Evolutionary conservation across 92 coral and sea anemone genomes (phyloP), one percentile per base, ranked within the genome.

Genomic region (Desmophyllum pertusum): DNA sequence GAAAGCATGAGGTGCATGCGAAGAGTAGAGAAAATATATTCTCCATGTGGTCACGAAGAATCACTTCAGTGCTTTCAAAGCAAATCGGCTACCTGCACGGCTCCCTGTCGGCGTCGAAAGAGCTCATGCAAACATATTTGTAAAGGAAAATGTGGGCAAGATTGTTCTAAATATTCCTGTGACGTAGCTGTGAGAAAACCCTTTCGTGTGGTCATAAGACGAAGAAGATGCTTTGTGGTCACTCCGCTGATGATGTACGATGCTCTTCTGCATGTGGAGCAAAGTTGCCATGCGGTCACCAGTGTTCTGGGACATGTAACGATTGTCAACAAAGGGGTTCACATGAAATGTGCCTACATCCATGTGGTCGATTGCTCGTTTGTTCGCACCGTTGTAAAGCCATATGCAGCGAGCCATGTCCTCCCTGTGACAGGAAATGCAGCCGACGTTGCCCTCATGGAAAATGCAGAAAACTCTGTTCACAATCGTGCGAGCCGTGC

Each of bases 321-420:
- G 70, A 43, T 2, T 93, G 97, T 55, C 85, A 72, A 3, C 50
- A 81, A 68, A 83, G 87, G 10, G 89, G 79, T 15, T 61, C 57
- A 5, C 97, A 93, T 69, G 77, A 84, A 33, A 35, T 55, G 6
- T 94, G 98, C 81, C 65, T 51, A 42, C 68, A 70, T 2, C 93
- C 89, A 27, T 94, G 98, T 68, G 76, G 69, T 53, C 87, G 95
- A 3, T 70, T 63, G 6, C 84, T 91, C 7, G 87, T 94, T 14
- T 91, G 98, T 57, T 87, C 89, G 15, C 98, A 94, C 36, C 91
- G 81, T 6, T 94, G 98, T 37, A n/a, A 61, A 76, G 93, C 84
- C 38, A 76, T 62, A 8, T 94, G 98, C 41, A 38, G 88, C 29
- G 82, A 77, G 50, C 90, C 94, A 30, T 94, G 98, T 10, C 93